phyloP scores from a whole-genome alignment of 2,888 invertebrate genomes.

The Xanthia icteritia region DNA sequence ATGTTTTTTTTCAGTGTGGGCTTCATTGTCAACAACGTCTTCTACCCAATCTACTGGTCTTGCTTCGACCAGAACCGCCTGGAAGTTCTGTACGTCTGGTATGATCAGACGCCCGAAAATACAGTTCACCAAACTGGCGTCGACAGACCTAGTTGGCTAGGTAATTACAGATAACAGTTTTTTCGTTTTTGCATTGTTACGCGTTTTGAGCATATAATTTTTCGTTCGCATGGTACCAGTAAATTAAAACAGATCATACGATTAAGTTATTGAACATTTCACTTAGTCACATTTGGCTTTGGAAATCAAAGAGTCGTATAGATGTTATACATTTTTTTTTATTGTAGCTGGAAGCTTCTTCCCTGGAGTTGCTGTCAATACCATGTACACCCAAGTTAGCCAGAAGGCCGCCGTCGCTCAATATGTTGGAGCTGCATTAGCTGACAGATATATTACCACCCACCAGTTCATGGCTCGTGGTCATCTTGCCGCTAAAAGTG shows the following conservation, averaged over 20 bases:
- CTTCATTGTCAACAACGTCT: constrained; percentile 83
- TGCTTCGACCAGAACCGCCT: constrained; percentile 89
- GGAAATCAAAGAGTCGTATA: neutral
- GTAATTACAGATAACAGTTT: constrained; percentile 65
- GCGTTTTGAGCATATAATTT: neutral
- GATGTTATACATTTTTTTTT: neutral
- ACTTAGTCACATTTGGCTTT: neutral
- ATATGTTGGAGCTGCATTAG: constrained; percentile 78
- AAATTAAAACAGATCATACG: neutral
- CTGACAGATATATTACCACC: constrained; percentile 85
- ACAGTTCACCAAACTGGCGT: constrained; percentile 86
- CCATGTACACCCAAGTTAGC: constrained; percentile 80
- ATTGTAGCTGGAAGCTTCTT: constrained; percentile 87
- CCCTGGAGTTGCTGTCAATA: constrained; percentile 82
- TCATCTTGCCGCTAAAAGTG: constrained; percentile 91
- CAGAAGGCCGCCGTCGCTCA: constrained; percentile 78
- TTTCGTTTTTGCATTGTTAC: neutral
- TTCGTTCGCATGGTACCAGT: neutral
- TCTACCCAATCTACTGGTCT: constrained; percentile 86
- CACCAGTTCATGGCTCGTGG: constrained; percentile 90
- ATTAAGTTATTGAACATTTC: neutral
- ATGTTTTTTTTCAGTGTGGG: constrained; percentile 82
- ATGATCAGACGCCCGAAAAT: constrained; percentile 85
- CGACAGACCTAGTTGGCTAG: constrained; percentile 85
- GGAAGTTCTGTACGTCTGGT: constrained; percentile 89